Base-by-base conservation (phyloP, 2,113 vertebrate species). In the Dicaeum eximium region DNA sequence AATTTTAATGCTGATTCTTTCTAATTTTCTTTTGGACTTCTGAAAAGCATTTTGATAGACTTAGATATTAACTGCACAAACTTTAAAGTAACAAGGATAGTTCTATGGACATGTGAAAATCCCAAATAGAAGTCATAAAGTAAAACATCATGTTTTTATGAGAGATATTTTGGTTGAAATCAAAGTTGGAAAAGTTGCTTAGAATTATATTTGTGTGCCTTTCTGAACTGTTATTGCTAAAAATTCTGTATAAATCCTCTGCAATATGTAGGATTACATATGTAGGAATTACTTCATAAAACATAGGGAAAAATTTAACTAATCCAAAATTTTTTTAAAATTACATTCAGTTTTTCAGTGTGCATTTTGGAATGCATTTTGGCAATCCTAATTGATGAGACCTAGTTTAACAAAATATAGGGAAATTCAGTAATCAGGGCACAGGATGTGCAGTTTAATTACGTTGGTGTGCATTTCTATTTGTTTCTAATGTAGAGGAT, bases 361-460 rank as follows among this genome's bases (percentile, higher is more conserved):
- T 61, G 67, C 67, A 33, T 91, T 89, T 70, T 77, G 94, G 28
- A 93, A 92, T 92, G 73, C n/a, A 9, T 88, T 97, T 88, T 92
- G 82, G 62, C 38, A 97, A 85, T 87, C 96, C 61, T 95, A 97
- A 95, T 88, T 95, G 97, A 96, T 96, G 75, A 78, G 89, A 92
- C 86, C 89, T 90, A 89, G 66, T 96, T 97, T 72, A 93, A 92
- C 90, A 97, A 97, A 97, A 96, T 96, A 91, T 57, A 92, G 90
- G 56, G 74, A 95, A 95, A 96, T 84, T 94, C 82, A 95, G 92
- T 88, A 97, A 96, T 96, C 91, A 94, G 74, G 90, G 75, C 93
- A 95, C 89, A 92, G 93, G 97, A 96, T 96, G 95, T 93, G 95
- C 93, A 92, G 84, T 97, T 98, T 98, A 98, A 97, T 98, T 98